phyloP scores from a whole-genome alignment of 1,140 invertebrate species.

The Papilio xuthus region DNA sequence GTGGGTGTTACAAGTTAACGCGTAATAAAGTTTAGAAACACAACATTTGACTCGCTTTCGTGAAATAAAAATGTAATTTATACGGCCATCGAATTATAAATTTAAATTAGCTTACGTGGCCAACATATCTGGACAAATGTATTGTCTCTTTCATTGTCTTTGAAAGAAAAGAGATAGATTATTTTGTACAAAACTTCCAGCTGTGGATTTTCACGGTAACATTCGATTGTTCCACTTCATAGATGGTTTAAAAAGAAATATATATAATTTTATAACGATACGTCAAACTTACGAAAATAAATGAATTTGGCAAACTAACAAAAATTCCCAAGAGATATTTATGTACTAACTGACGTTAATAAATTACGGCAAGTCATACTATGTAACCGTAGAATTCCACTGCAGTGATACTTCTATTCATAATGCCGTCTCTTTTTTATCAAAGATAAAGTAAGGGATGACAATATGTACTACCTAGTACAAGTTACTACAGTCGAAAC shows the following conservation, averaged over 20 bases:
- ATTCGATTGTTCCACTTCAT: neutral
- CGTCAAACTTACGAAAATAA: slow-evolving; percentile 21
- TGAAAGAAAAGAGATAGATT: neutral
- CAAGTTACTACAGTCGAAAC: too few relatives aligned
- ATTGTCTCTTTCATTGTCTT: neutral
- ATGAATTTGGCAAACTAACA: slow-evolving; percentile 16
- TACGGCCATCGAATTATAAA: too few relatives aligned
- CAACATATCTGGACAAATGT: too few relatives aligned
- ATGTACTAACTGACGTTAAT: slow-evolving; percentile 18
- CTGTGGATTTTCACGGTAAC: too few relatives aligned
- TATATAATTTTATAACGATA: neutral
- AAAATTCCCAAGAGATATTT: slow-evolving; percentile 21
- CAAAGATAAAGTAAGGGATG: too few relatives aligned
- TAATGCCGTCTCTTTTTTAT: too few relatives aligned
- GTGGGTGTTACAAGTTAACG: neutral
- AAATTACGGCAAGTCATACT: slow-evolving; percentile 14
- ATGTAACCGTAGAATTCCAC: neutral
- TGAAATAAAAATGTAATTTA: neutral
- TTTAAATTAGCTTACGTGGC: too few relatives aligned
- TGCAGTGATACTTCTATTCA: too few relatives aligned
- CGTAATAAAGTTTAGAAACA: neutral
- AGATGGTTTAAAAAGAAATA: neutral
- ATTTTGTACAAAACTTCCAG: too few relatives aligned
- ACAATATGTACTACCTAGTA: too few relatives aligned
- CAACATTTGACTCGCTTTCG: neutral